Evolutionary conservation across 2,888 invertebrate species (phyloP).

Genomic region (Harpagoxenus sublaevis): DNA sequence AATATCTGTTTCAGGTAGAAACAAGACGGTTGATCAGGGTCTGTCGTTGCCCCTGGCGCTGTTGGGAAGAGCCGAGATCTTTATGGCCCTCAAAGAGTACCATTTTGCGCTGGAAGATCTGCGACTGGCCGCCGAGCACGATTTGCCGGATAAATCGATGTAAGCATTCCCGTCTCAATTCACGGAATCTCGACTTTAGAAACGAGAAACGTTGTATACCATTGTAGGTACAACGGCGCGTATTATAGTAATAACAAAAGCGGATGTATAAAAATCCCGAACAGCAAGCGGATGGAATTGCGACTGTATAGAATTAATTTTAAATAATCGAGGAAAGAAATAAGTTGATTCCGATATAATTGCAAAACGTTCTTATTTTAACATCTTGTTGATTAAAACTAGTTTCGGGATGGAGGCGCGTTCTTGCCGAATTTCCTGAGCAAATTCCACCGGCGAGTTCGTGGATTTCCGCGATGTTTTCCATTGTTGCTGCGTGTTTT

Average conservation of each 20-base stretch:
- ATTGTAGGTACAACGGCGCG: neutral
- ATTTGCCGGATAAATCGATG: slow-evolving; percentile 86
- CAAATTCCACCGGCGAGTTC: too few relatives aligned
- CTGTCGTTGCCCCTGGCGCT: slow-evolving; percentile 89
- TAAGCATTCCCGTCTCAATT: slow-evolving; percentile 39
- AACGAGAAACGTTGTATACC: neutral
- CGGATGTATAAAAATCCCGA: neutral
- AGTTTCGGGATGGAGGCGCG: neutral
- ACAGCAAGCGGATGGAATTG: neutral
- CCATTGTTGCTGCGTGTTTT: neutral
- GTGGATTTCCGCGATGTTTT: neutral
- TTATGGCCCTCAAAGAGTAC: slow-evolving; percentile 88
- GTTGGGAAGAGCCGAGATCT: slow-evolving; percentile 90
- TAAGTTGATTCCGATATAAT: neutral
- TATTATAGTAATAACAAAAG: neutral
- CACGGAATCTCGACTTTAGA: neutral
- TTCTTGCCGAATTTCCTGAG: neutral
- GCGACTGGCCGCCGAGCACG: slow-evolving; percentile 89
- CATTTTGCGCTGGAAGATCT: slow-evolving; percentile 90
- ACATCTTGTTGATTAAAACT: neutral
- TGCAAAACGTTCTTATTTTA: neutral
- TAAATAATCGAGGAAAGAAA: neutral
- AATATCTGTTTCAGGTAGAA: slow-evolving; percentile 73
- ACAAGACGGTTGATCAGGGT: slow-evolving; percentile 88
- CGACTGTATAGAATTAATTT: neutral